Conservation (phyloP, 2,113 vertebrate genomes). For the Chaetorhynchus papuensis region DNA sequence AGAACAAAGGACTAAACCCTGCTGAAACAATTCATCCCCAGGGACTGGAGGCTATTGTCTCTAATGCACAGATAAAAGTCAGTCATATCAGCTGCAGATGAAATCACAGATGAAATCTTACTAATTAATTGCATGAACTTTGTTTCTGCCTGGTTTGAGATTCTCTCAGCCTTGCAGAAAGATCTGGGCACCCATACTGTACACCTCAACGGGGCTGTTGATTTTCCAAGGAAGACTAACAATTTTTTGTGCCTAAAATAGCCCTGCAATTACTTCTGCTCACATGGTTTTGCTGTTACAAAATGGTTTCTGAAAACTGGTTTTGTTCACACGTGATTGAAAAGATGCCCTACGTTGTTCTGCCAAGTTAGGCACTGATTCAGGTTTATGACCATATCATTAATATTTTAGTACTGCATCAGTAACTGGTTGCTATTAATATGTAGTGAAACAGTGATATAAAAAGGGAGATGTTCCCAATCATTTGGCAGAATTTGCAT, state of each 20-base stretch:
- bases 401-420: conserved; percentile 59
- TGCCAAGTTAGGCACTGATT: conserved; percentile 55
- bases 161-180: conserved; percentile 32
- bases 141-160: conserved; percentile 51
- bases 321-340: conserved; percentile 32
- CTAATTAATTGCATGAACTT: conserved; percentile 53
- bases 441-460: conserved; percentile 42
- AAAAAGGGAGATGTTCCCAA: conserved; percentile 57
- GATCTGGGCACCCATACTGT: background rate
- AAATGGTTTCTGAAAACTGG: conserved; percentile 41
- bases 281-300: background rate
- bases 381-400: conserved; percentile 56
- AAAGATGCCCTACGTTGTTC: conserved; percentile 28
- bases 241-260: conserved; percentile 27
- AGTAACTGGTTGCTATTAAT: conserved; percentile 65
- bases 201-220: background rate
- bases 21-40: background rate
- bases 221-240: conserved; percentile 8
- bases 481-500: conserved; percentile 57
- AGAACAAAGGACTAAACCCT: conserved; percentile 30
- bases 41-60: background rate
- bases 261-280: conserved; percentile 33
- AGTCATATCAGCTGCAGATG: conserved; percentile 43
- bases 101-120: conserved; percentile 45
- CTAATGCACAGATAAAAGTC: conserved; percentile 9